These are phyloP conservation scores for Rhombomys opimus DNA, from an alignment of 2,113 vertebrate genomes.

Conservation along the genomic window DNA sequence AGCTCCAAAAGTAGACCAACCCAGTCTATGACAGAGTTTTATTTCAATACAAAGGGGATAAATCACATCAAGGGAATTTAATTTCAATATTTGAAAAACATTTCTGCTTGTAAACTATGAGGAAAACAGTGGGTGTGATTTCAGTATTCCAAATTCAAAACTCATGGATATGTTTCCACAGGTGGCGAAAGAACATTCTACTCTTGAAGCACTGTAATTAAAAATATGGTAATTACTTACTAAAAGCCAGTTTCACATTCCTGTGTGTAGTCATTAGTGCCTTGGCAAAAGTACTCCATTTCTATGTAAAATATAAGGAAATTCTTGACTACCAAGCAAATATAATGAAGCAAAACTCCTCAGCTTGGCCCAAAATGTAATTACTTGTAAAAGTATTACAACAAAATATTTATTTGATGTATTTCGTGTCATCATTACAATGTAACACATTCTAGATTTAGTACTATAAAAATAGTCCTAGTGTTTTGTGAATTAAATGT, in stretches of 20 bases:
- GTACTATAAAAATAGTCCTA: constrained; percentile 59
- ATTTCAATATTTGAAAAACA: background rate
- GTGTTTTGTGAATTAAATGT: constrained; percentile 68
- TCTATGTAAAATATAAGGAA: background rate
- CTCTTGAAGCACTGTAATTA: background rate
- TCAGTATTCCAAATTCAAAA: background rate
- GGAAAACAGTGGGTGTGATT: background rate
- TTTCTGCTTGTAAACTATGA: background rate
- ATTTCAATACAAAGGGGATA: background rate
- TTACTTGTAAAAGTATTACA: constrained; percentile 66
- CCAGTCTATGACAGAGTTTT: background rate
- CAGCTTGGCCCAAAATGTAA: constrained; percentile 70
- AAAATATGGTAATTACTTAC: too few relatives aligned
- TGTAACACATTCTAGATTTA: constrained; percentile 69
- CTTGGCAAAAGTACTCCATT: background rate
- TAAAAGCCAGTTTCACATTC: background rate
- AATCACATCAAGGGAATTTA: background rate
- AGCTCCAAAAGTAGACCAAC: too few relatives aligned
- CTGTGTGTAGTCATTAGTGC: background rate
- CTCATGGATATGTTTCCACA: background rate
- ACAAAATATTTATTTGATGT: constrained; percentile 65
- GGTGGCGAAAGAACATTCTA: background rate
- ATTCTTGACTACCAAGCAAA: constrained; percentile 11
- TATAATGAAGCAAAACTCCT: constrained; percentile 41
- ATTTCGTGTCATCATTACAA: constrained; percentile 75